Base-by-base conservation (phyloP, 2,888 invertebrate species). In the Heliothis peltigera region DNA sequence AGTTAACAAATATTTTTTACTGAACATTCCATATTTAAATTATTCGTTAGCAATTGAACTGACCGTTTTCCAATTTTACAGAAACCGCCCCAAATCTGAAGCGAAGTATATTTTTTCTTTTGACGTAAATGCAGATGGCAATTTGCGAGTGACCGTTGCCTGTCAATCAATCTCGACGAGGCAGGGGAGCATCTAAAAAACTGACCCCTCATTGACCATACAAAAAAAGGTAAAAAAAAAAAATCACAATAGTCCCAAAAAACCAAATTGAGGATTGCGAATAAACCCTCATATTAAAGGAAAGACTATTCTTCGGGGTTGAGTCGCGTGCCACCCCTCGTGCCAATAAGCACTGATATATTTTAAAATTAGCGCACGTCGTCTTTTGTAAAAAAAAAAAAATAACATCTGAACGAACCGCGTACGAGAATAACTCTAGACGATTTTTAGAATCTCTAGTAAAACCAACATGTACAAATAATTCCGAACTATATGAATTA, bases 151-250 rank as follows among this genome's bases (percentile, higher is more conserved):
- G 91, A 92, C 93, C 93, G 93, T 92, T 92, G 90, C 80, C 89
- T 92, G 94, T 94, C 94, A 93, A 92, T 94, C 94, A 94, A 91
- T 92, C 88, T 87, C 75, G 76, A 84, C 83, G 75, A 87, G 83
- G 81, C 84, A 83, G 79, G 84, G 83, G 82, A 76, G 81, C 83
- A 83, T 82, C 82, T 81, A 91, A 92, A 92, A 92, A 92, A 90
- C 90, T 94, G 94, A 94, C 94, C 94, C 93, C 92, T 92, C 92
- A 89, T 90, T 94, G 94, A 94, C 94, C 94, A 91, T 84, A 84
- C 77, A 88, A 85, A 91, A 91, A 91, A 91, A 86, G 79, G 48
- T 0, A 44, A 51, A 67, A 82, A 51, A 67, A 82, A 87, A 85
- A 88, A 89, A 87, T 77, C 75, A 88, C 89, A 90, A 91, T 83